Evolutionary conservation across 2,113 vertebrate genomes (phyloP), one percentile per base, ranked within the genome.

Genomic region (Microtus richardsoni): DNA sequence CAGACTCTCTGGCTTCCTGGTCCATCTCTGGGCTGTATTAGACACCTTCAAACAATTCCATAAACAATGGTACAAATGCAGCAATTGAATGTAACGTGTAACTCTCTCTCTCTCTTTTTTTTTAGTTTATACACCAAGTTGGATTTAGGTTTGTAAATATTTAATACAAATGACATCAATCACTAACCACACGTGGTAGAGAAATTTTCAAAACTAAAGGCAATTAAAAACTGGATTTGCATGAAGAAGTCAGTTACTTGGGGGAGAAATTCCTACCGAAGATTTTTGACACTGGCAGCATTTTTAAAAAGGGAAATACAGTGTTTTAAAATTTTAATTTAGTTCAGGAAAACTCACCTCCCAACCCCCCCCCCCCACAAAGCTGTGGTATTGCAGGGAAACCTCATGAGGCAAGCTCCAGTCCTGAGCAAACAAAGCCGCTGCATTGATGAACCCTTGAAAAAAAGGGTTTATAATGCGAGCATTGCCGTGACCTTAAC

Each of bases 321-420:
- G 95, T 85, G 93, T 95, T 97, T 97, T 97, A 97, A 97, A 96
- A 94, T 97, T 98, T 98, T 97, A 96, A 98, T 98, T 96, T 96
- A 90, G 95, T 97, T 96, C 91, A 95, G 95, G 95, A 96, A 98
- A 96, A 96, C 85, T 95, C 88, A 93, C 66, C 77, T n/a, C 70
- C 94, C 62, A 3, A 94, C 54, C 54, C 13, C 3, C 16, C 14
- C 54, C 52, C 8, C 54, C 3, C 22, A 22, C 13, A 97, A 97
- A 98, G 96, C 98, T 95, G 91, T 73, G 87, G 91, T 95, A 93
- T 94, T 96, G 93, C 91, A 73, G 16, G 66, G 66, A 96, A 97
- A 95, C 93, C 97, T 97, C 94, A 49, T 5, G 97, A 97, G 96
- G 91, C 95, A 83, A 84, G 95, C 95, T 97, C 94, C 96, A 97